Evolutionary conservation across 2,888 invertebrate species (phyloP), one percentile per base, ranked within the genome.

Genomic region (Poecilobothrus nobilitatus): DNA sequence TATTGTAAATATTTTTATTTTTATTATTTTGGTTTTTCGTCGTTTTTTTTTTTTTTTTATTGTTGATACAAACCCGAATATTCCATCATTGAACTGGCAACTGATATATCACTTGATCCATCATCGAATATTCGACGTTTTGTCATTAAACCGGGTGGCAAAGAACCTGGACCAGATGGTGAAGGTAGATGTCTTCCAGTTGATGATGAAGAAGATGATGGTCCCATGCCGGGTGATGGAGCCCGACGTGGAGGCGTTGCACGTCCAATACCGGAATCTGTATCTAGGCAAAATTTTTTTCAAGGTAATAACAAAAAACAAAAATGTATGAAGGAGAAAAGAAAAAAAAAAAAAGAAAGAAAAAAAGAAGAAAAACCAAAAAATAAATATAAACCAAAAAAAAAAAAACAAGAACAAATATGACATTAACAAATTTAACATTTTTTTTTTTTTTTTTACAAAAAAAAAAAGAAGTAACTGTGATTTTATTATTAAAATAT

Each of bases 201-300:
- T 27, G 66, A 18, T n/a, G 61, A 27, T 61, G 61, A 27, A 9
- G 67, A 64, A 79, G 86, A 84, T 79, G 87, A 84, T 75, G 86
- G 85, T 73, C 85, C 84, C 87, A 91, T 88, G 69, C 91, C 92
- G 33, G 93, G 93, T 73, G 93, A 93, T 68, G 93, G 91, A 64
- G 92, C 92, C 78, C 94, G 88, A 73, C 94, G 86, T 67, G 94
- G 93, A 69, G 94, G 94, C 69, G 94, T 94, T 67, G 92, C 91
- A 76, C 92, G 87, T 66, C 94, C 94, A 82, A 93, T 84, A 73
- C 93, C 94, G 75, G 92, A 92, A 85, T 93, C 93, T 82, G 91
- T 88, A 83, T 88, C 89, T 81, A 85, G 74, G 76, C 79, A 64
- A 67, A 21, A 64, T 67, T 66, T 66, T 33, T 41, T 27, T 27